Evolutionary conservation across 1,140 invertebrate species (phyloP).

Genomic region (Atta cephalotes): DNA sequence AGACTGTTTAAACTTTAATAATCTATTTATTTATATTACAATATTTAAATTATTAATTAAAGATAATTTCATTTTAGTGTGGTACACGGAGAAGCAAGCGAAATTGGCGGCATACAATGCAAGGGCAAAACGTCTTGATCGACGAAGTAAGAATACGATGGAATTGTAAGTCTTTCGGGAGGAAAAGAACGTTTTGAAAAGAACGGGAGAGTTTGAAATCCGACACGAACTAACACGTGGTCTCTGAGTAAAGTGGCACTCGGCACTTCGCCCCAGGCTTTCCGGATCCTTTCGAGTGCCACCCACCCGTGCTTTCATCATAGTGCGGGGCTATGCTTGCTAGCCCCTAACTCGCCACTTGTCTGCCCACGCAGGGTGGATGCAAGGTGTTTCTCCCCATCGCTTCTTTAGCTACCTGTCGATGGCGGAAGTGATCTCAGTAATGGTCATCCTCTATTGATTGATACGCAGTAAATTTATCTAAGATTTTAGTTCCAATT

Average conservation of each 20-base stretch:
- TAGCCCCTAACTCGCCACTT: constrained; percentile 72
- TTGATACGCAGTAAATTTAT: neutral
- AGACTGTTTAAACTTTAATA: neutral
- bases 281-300: constrained; percentile 51
- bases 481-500: neutral
- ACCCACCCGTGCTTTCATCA: constrained; percentile 35
- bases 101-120: constrained; percentile 5
- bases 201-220: constrained; percentile 62
- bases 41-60: neutral
- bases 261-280: constrained; percentile 54
- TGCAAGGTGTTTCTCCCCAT: constrained; percentile 69
- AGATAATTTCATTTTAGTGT: neutral
- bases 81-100: neutral
- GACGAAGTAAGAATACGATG: neutral
- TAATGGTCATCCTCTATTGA: neutral
- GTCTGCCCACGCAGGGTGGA: constrained; percentile 76
- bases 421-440: constrained; percentile 21
- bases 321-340: constrained; percentile 2
- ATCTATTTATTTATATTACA: neutral
- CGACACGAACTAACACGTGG: constrained; percentile 70
- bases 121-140: neutral
- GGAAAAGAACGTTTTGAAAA: constrained; percentile 46
- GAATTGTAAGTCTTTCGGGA: constrained; percentile 2
- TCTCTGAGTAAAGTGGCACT: constrained; percentile 69
- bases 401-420: neutral